Evolutionary conservation across 2,113 vertebrate species (phyloP), one percentile per base, ranked within the genome.

Genomic region (human (Homo sapiens)): DNA sequence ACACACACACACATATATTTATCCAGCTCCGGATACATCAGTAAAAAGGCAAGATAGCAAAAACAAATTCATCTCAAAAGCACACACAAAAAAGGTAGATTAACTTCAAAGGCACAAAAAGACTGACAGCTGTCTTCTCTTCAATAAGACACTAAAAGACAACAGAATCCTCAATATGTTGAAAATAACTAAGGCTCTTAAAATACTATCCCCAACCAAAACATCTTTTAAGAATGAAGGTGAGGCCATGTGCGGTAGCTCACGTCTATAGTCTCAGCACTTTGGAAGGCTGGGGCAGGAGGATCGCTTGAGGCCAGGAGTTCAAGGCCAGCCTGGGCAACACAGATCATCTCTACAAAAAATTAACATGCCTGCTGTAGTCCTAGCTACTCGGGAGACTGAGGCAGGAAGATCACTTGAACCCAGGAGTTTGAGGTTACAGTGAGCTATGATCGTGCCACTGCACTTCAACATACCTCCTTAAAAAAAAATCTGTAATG

Each of bases 11-110:
- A 38, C 38, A 61, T 61, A 30, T 64, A 32, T 64, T 32, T 64
- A 64, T 64, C 27, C 27, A 64, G 27, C 27, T 64, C 27, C 2
- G 66, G 25, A 90, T 38, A 1, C 40, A 59, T 45, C 27, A 86
- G 35, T 75, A 57, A 94, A 95, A 94, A 85, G 1, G 23, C n/a
- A 93, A 84, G 78, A 40, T 23, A 14, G 1, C 22, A 68, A 61
- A 85, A 59, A 93, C 73, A 97, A 68, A 55, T 45, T 93, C 59
- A 52, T 25, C 30, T 66, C 35, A 94, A 81, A 95, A 86, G 20
- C 38, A 66, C 30, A 70, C 11, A 70, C 25, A 93, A 43, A 92
- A 79, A 90, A 86, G 25, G 78, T n/a, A 87, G 17, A 45, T 48
- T 89, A 87, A 88, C 16, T 10, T 89, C 43, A 95, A 94, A 84